Percentiles rank a stretch among this genome's conserved stretches.
phyloP scores from a whole-genome alignment of 2,888 invertebrate genomes.

The Orthosia incerta region DNA sequence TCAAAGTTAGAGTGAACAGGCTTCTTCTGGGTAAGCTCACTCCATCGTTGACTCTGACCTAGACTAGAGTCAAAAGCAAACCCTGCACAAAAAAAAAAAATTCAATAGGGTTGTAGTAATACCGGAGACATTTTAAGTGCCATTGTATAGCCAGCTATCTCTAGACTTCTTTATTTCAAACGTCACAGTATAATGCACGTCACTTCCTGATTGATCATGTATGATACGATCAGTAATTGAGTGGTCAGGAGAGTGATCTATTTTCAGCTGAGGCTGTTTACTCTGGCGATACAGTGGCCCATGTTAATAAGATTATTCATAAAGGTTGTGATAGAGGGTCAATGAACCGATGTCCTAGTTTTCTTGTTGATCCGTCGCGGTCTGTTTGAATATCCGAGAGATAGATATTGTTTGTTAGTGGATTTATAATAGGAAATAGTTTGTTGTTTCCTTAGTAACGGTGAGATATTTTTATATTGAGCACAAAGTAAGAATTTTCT shows the following conservation, averaged over 20 bases:
- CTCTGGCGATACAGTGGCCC: background rate
- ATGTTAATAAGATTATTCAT: background rate
- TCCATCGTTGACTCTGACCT: too few relatives aligned
- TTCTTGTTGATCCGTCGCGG: background rate
- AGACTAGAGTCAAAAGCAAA: too few relatives aligned
- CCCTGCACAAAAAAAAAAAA: too few relatives aligned
- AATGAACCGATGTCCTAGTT: conserved; percentile 1
- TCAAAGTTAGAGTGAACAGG: too few relatives aligned
- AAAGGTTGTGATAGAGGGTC: background rate
- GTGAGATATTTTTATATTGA: background rate
- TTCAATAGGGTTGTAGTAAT: background rate
- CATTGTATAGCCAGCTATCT: background rate
- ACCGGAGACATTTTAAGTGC: background rate
- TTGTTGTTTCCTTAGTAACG: background rate
- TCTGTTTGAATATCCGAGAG: background rate
- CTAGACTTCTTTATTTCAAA: background rate
- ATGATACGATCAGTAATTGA: background rate
- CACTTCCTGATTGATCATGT: too few relatives aligned
- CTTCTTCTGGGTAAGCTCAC: too few relatives aligned
- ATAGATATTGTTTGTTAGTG: conserved; percentile 1
- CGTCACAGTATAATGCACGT: background rate
- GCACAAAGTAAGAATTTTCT: background rate
- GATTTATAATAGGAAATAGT: background rate
- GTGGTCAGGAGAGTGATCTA: background rate
- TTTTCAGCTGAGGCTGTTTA: too few relatives aligned